Evolutionary conservation across 2,888 invertebrate genomes (phyloP), one percentile per base, ranked within the genome.

Genomic region (Apotomis betuletana): DNA sequence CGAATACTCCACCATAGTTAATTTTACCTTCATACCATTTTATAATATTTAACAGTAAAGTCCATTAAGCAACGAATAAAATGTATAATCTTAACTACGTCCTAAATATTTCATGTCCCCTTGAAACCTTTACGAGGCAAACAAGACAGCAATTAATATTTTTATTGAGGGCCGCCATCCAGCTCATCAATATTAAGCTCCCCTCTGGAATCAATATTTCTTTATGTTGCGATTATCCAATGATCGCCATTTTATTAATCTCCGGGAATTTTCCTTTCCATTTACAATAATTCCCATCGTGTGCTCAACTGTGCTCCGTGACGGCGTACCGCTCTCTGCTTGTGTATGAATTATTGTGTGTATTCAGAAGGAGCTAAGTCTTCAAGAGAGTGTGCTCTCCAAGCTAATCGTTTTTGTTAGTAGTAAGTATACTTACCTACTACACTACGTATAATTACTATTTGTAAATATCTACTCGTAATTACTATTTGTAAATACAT

Each of bases 71-170:
- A 38, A 63, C 62, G 63, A 72, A 72, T 67, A 63, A 67, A 68
- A 68, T 46, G 44, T 71, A 55, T 61, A 62, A 52, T 72, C 72
- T 70, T 75, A 74, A 74, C 76, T 77, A 75, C 76, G 75, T 77
- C 79, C 79, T 85, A 80, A 85, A 85, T 81, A 80, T 85, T 87
- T 84, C 81, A 85, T 85, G 84, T 86, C 81, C 80, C 74, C 79
- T 80, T 82, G 80, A 84, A 82, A 82, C 82, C 79, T 90, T 91
- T 88, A 92, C 83, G 91, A 87, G 83, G 79, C 84, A 82, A 82
- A 87, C 85, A 86, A 85, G 84, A 80, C 82, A 83, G 86, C 87
- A 88, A 90, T 92, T 91, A 92, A 90, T 89, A 89, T 89, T 92
- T 91, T 92, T 92, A 92, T 90, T 83, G 84, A 80, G 77, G 76